Conservation (phyloP, 2,797 vertebrate genomes). For the Florisuga fusca region DNA sequence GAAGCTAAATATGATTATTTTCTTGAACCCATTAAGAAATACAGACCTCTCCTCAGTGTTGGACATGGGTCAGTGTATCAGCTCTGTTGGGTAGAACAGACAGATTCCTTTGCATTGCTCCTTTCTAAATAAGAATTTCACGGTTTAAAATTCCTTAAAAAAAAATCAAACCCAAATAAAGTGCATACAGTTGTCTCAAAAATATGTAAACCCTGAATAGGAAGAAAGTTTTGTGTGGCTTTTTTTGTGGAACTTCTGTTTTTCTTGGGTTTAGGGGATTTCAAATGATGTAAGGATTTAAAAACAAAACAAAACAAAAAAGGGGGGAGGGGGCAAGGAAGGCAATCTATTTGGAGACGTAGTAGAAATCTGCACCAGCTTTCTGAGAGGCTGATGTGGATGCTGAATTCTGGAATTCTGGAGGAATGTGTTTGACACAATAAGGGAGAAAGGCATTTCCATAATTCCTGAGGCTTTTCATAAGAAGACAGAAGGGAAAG, state of each 20-base stretch:
- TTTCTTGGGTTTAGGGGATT: not conserved
- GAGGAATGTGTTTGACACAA: not conserved
- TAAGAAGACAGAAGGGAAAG: conserved; percentile 18
- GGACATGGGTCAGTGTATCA: not conserved
- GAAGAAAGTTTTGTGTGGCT: not conserved
- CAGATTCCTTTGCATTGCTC: not conserved
- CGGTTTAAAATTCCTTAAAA: not conserved
- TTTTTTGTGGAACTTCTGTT: not conserved
- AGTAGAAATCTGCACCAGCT: not conserved
- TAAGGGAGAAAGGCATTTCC: not conserved
- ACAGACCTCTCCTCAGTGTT: not conserved
- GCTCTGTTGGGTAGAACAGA: not conserved
- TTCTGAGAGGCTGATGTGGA: not conserved
- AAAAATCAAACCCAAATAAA: not conserved
- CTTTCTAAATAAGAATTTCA: not conserved
- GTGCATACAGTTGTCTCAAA: not conserved
- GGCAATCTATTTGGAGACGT: not conserved
- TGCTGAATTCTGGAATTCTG: not conserved
- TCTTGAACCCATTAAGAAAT: not conserved
- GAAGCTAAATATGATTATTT: not conserved
- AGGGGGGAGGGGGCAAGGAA: not conserved
- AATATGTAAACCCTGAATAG: not conserved
- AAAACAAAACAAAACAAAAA: not conserved
- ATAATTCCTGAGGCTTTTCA: conserved; percentile 13
- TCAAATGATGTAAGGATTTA: not conserved